Base-by-base conservation (phyloP, 2,797 vertebrate species). In the Tauraco hartlaubi region DNA sequence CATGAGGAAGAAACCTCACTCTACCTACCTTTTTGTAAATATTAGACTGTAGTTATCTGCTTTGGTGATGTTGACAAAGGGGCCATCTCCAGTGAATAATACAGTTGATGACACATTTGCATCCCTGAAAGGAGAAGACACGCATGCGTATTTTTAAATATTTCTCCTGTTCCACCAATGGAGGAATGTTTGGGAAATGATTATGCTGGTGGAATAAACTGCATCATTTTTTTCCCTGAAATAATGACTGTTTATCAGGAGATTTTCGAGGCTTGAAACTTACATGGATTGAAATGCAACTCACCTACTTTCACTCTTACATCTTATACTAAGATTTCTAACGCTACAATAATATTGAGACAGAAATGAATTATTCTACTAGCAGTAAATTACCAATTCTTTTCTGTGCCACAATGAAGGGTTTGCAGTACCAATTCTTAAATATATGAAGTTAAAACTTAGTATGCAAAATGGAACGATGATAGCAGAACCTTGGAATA, bases 1-100 rank as follows among this genome's bases (percentile, higher is more conserved):
- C 28, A 48, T 39, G n/a, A 88, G n/a, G 37, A 90, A 84, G 10
- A 88, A 94, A 58, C 2, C 1, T 44, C 28, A 37, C 14, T 76
- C 29, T 61, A 90, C 98, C 2, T 92, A 99, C 99, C 98, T 99
- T 88, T 98, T 89, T 46, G 67, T 98, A 64, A 99, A 91, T 71
- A 95, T 93, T 73, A 99, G 82, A 6, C 91, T 98, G 39, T 98
- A 96, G 35, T 98, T 98, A 20, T 43, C 33, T 77, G 72, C 90
- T 76, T 96, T 41, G 35, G 28, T 96, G 88, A 99, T 26, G 20
- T 58, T 95, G 48, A 97, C 97, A 96, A 99, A 99, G 0, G 98
- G 97, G 16, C 99, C 98, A 29, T 92, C 67, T 92, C 78, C 94
- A 23, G 93, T 92, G 49, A 83, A 89, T 72, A 68, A 64, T 3